Conservation (phyloP, 2,888 invertebrate species). For the Sepioteuthis lessoniana region DNA sequence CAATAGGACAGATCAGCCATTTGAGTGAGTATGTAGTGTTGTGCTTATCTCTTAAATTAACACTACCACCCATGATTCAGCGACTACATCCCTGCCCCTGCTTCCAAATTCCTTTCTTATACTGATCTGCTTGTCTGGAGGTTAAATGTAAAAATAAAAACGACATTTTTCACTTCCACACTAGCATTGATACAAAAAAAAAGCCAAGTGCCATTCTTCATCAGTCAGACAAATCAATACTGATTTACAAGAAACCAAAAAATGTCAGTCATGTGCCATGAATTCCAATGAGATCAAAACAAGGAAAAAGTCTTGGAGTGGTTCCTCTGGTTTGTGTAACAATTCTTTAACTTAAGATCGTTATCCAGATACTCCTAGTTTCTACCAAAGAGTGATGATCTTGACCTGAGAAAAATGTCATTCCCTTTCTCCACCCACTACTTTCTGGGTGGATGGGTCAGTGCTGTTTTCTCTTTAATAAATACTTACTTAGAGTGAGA, state of each 20-base stretch:
- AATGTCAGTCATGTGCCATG: background rate
- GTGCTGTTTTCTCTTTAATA: no score
- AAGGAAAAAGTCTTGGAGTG: background rate
- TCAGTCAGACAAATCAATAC: background rate
- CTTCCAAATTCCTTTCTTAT: background rate
- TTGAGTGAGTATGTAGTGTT: background rate
- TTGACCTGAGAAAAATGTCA: background rate
- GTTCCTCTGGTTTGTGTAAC: no score
- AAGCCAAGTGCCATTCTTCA: background rate
- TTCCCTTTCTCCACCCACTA: background rate
- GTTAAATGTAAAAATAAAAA: background rate
- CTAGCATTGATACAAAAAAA: background rate
- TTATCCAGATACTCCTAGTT: background rate
- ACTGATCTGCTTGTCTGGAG: background rate
- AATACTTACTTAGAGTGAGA: background rate
- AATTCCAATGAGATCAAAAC: background rate
- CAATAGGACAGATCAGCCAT: no score
- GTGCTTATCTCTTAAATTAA: background rate
- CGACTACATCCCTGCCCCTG: background rate
- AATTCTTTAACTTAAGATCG: no score
- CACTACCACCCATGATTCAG: background rate
- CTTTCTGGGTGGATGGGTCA: background rate
- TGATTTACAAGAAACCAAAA: background rate
- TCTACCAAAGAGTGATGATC: background rate
- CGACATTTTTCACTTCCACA: no score